Evolutionary conservation across 2,888 invertebrate genomes (phyloP).

Genomic region (Pollenia amentaria): DNA sequence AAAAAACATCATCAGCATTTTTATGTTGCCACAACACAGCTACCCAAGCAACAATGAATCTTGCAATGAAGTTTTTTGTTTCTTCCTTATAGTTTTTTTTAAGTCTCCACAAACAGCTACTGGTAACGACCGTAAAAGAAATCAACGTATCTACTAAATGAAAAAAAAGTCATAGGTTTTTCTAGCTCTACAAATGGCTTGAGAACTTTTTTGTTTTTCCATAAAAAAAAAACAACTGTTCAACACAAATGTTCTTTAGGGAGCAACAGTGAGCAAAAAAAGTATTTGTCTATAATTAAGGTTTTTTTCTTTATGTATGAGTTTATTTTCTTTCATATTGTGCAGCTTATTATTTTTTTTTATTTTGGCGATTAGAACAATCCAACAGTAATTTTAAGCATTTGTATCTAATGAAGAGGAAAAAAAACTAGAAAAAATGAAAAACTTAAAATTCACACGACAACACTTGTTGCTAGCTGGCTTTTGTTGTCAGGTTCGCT

Average conservation of each 20-base stretch:
- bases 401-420: slow-evolving; percentile 49
- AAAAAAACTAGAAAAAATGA: background rate
- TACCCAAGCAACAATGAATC: slow-evolving; percentile 40
- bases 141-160: background rate
- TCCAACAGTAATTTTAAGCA: slow-evolving; percentile 68
- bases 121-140: slow-evolving; percentile 19
- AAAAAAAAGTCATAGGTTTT: slow-evolving; percentile 26
- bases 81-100: background rate
- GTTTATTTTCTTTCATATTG: background rate
- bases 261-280: slow-evolving; percentile 39
- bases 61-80: slow-evolving; percentile 48
- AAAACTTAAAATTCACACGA: slow-evolving; percentile 66
- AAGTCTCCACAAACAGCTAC: slow-evolving; percentile 11
- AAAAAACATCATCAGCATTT: slow-evolving; percentile 50
- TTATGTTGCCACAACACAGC: slow-evolving; percentile 54
- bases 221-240: slow-evolving; percentile 43
- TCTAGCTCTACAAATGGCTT: slow-evolving; percentile 29
- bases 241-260: slow-evolving; percentile 56
- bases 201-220: slow-evolving; percentile 39
- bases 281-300: slow-evolving; percentile 67
- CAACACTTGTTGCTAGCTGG: slow-evolving; percentile 69
- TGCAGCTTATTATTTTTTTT: background rate
- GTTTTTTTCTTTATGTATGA: slow-evolving; percentile 35
- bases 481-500: slow-evolving; percentile 20
- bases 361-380: slow-evolving; percentile 56